phyloP scores from a whole-genome alignment of 2,113 vertebrate species.

The Esox niger region DNA sequence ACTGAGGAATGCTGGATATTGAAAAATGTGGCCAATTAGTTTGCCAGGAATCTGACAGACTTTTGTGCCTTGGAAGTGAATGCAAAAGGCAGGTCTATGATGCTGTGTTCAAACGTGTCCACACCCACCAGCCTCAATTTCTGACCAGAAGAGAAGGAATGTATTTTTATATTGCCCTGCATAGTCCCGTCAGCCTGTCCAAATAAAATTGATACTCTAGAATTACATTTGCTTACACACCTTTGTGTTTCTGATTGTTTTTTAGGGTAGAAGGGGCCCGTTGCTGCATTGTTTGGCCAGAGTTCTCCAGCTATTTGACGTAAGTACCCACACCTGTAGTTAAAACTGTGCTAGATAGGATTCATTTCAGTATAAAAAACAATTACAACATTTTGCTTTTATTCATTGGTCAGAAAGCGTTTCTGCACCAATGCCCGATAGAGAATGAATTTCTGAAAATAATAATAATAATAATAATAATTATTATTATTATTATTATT shows the following conservation, averaged over 20 bases:
- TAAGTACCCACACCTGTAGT: constrained; percentile 71
- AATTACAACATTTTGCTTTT: no score
- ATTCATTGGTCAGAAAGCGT: no score
- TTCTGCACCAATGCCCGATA: no score
- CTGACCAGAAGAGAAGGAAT: not conserved
- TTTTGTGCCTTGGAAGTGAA: not conserved
- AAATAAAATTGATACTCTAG: no score
- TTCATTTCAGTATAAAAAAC: no score
- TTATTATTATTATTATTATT: no score
- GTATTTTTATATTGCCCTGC: not conserved
- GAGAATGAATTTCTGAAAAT: no score
- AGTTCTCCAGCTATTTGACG: constrained; percentile 90
- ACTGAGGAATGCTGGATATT: not conserved
- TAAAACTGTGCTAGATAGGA: no score
- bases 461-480: no score
- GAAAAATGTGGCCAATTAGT: not conserved
- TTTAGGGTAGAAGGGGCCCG: constrained; percentile 80
- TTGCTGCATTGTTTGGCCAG: constrained; percentile 89
- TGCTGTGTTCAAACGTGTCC: not conserved
- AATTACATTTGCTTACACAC: no score
- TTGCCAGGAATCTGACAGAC: not conserved
- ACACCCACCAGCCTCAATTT: not conserved
- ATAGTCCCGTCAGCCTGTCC: no score
- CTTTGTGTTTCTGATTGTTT: no score
- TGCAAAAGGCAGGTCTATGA: not conserved